phyloP scores from a whole-genome alignment of 23 tunicate genomes.

The Pegea sp. region DNA sequence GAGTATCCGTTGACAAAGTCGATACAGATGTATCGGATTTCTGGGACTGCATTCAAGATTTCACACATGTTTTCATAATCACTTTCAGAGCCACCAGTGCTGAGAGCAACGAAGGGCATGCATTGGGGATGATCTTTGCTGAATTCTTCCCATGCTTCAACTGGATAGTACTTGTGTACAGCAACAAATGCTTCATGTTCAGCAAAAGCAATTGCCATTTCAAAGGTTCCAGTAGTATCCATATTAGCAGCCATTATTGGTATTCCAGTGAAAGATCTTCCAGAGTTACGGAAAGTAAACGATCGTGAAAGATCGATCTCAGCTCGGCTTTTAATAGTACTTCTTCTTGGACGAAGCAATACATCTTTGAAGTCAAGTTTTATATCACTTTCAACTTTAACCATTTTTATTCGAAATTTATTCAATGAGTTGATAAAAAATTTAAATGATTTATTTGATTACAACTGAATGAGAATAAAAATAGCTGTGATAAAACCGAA shows the following conservation, averaged over 20 bases:
- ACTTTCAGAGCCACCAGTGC: neutral
- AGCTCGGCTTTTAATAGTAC: neutral
- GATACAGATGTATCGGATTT: neutral
- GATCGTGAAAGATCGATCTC: neutral
- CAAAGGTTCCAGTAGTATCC: neutral
- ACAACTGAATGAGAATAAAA: too few species aligned
- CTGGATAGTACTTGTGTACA: neutral
- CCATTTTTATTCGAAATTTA: conserved; percentile 1
- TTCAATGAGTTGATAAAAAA: too few species aligned
- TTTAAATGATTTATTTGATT: too few species aligned
- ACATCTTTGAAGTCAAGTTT: conserved; percentile 2
- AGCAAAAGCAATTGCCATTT: conserved; percentile 1
- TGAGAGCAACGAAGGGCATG: neutral
- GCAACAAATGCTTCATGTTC: neutral
- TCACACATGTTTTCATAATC: neutral
- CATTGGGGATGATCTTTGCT: conserved; percentile 2
- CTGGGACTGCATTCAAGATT: conserved; percentile 1
- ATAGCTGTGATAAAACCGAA: too few species aligned
- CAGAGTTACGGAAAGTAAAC: neutral
- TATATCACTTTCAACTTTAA: neutral
- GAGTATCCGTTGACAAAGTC: conserved; percentile 1
- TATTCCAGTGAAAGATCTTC: neutral
- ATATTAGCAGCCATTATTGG: conserved; percentile 2
- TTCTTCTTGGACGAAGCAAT: neutral
- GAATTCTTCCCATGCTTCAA: conserved; percentile 1